Evolutionary conservation across 2,797 vertebrate genomes (phyloP).

Genomic region (Sphenodon punctatus): DNA sequence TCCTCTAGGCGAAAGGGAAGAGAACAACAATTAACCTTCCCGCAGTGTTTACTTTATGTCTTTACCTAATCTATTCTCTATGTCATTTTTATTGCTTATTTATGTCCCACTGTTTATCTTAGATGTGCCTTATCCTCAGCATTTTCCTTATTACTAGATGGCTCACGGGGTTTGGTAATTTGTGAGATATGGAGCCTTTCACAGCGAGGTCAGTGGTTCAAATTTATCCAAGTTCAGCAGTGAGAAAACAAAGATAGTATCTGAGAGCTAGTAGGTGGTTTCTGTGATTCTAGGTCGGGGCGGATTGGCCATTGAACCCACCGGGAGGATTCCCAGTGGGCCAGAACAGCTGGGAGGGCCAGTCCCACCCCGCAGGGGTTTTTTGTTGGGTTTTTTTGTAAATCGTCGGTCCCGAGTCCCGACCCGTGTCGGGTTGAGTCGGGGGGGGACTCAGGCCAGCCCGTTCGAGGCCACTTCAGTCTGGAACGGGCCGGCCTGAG

Average conservation of each 20-base stretch:
- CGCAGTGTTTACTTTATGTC: constrained; percentile 39
- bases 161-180: constrained; percentile 24
- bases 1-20: constrained; percentile 7
- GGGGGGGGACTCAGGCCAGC: no score
- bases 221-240: not conserved
- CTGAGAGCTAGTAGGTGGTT: rapidly evolving
- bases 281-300: rapidly evolving
- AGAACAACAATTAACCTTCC: constrained; percentile 42
- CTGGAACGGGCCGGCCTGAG: no score
- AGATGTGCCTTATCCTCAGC: constrained; percentile 33
- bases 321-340: no score
- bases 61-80: constrained; percentile 13
- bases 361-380: no score
- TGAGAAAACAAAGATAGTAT: not conserved
- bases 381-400: no score
- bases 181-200: not conserved
- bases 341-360: no score
- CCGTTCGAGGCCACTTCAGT: no score
- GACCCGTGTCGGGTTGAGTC: no score
- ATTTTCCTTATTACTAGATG: constrained; percentile 9
- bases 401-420: no score
- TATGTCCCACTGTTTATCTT: constrained; percentile 45
- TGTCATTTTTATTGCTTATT: constrained; percentile 46
- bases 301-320: no score
- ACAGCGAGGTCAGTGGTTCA: constrained; percentile 3